Percentiles rank a stretch among this genome's conserved stretches.
phyloP scores from a whole-genome alignment of 1,140 invertebrate genomes.

The Drosophila prosaltans region DNA sequence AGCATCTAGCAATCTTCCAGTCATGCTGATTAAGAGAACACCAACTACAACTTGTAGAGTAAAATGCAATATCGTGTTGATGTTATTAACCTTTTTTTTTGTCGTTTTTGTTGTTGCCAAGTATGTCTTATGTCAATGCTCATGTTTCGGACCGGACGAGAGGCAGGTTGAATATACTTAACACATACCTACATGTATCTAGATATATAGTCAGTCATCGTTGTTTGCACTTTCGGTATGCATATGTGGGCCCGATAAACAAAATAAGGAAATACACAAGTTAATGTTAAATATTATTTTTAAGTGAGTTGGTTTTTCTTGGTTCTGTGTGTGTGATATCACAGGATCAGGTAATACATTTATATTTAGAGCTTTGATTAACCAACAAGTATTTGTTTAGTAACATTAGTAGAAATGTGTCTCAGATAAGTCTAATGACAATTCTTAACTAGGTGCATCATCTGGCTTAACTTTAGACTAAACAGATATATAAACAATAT shows the following conservation, averaged over 20 bases:
- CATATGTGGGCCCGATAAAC: conserved; percentile 21
- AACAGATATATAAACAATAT: no score
- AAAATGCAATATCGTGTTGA: conserved; percentile 32
- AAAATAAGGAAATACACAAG: conserved; percentile 38
- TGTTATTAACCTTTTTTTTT: conserved; percentile 38
- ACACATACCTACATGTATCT: background rate
- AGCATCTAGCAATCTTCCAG: conserved; percentile 29
- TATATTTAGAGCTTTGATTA: conserved; percentile 46
- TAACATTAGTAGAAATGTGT: background rate
- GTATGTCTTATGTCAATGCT: conserved; percentile 47
- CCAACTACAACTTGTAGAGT: conserved; percentile 15
- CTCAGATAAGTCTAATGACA: background rate
- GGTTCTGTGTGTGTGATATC: conserved; percentile 8
- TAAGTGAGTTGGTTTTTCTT: background rate
- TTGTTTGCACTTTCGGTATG: conserved; percentile 45
- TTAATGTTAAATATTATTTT: conserved; percentile 3
- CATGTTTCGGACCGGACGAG: conserved; percentile 26
- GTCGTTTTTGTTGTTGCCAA: background rate
- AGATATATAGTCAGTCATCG: conserved; percentile 41
- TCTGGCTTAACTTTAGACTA: no score
- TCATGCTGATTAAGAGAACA: conserved; percentile 45
- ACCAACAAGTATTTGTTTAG: no score
- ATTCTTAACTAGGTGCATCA: no score
- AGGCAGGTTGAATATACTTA: conserved; percentile 55
- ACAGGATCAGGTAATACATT: conserved; percentile 30